Evolutionary conservation across 2,888 invertebrate genomes (phyloP).

Genomic region (Leptinotarsa peninsularis): DNA sequence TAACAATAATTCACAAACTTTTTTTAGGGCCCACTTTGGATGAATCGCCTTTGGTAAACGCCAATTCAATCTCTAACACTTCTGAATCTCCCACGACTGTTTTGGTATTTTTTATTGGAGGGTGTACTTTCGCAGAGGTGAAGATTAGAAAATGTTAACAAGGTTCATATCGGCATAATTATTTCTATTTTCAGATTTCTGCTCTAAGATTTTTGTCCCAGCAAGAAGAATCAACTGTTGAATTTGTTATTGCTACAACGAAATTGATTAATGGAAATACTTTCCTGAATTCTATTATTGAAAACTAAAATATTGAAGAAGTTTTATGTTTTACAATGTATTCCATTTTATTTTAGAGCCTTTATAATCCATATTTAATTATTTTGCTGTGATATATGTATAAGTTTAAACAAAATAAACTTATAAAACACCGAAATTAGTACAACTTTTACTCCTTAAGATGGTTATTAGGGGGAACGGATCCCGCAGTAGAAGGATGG

Average conservation of each 20-base stretch:
- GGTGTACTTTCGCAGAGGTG: conserved; percentile 93
- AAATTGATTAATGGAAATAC: conserved; percentile 91
- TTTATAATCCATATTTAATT: conserved; percentile 8
- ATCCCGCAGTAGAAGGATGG: too few species aligned
- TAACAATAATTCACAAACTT: neutral
- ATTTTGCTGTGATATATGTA: conserved; percentile 27
- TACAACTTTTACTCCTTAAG: too few species aligned
- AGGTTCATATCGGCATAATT: neutral
- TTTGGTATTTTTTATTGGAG: conserved; percentile 95
- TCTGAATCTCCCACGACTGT: conserved; percentile 77
- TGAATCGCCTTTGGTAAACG: conserved; percentile 69
- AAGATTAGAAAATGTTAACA: conserved; percentile 55
- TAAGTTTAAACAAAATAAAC: neutral
- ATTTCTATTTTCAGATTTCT: conserved; percentile 69
- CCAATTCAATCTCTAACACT: conserved; percentile 59
- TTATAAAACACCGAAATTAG: neutral
- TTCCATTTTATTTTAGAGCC: neutral
- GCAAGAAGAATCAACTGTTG: conserved; percentile 85
- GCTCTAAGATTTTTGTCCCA: conserved; percentile 80
- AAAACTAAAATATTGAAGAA: conserved; percentile 55
- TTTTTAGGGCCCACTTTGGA: conserved; percentile 74
- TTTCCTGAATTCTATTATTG: conserved; percentile 83
- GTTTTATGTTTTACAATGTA: neutral
- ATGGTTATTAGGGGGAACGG: too few species aligned
- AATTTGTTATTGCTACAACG: conserved; percentile 91